Base-by-base conservation (phyloP, 2,888 invertebrate genomes). In the Panopea generosa region DNA sequence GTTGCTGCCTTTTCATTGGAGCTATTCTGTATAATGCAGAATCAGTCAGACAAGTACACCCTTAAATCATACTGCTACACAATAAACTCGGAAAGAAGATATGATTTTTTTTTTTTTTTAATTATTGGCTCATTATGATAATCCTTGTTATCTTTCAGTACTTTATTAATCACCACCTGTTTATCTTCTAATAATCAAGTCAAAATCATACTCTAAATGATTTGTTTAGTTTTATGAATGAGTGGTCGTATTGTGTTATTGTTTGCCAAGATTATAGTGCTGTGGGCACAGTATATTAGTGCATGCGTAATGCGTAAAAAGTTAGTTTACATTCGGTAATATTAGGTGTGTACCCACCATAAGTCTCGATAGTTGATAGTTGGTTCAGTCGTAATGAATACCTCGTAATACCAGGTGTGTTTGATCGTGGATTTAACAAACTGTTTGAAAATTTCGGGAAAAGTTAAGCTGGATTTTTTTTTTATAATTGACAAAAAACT, bases 151-250 rank as follows among this genome's bases (percentile, higher is more conserved):
- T 33, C 33, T 33, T 33, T 11, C 33, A n/a, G 4, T 11, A 33
- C 6, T 33, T 33, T 33, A 33, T 33, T 33, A 33, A 33, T 33
- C 33, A 33, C 7, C 69, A 69, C 69, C 69, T 69, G 69, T 69
- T 53, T 61, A 61, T 69, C 69, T n/a, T n/a, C n/a, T 20, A 3
- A 26, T 55, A 55, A 69, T 53, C 16, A 53, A 14, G 11, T 29
- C 6, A 26, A 11, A 26, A 53, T 29, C 24, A 27, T 26, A 7
- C 11, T 11, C 16, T 29, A 9, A n/a, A 61, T 61, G 47, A 61
- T 61, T 61, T 69, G n/a, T 57, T 40, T 26, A 26, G 40, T 40
- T 40, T 70, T 56, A 49, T 70, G 52, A 50, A 70, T 70, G 63
- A 63, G 40, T 57, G 57, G 52, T 20, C 57, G 16, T 57, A 57